phyloP scores from a whole-genome alignment of 2,113 vertebrate species.

The Neodon shergylaensis region DNA sequence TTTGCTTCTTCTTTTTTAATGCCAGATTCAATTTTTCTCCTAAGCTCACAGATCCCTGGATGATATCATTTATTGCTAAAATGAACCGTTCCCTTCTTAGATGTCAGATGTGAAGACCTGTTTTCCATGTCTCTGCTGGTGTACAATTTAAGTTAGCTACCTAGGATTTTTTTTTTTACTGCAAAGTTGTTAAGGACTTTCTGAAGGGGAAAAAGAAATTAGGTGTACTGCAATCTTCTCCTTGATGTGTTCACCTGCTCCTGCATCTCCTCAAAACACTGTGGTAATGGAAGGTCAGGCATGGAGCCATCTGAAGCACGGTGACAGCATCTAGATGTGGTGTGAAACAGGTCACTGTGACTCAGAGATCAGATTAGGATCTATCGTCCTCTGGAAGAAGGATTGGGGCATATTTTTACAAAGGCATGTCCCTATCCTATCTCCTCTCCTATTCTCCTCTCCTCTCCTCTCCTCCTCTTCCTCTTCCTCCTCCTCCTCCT shows the following conservation, averaged over 20 bases:
- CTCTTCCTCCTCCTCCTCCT: rapidly evolving
- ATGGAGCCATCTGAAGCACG: rapidly evolving
- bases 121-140: not conserved
- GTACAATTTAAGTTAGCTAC: not conserved
- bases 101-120: not conserved
- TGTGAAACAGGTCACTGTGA: not conserved
- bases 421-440: rapidly evolving
- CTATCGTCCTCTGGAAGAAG: too few species aligned
- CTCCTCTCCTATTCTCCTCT: too few species aligned
- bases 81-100: not conserved
- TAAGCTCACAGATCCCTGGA: not conserved
- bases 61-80: conserved; percentile 17
- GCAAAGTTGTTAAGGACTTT: not conserved
- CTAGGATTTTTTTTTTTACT: not conserved
- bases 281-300: not conserved
- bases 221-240: not conserved
- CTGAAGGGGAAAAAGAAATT: not conserved
- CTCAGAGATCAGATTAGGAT: not conserved
- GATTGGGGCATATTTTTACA: not conserved
- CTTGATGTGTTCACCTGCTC: not conserved
- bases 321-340: rapidly evolving
- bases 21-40: not conserved
- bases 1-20: not conserved
- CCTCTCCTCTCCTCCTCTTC: too few species aligned
- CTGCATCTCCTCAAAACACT: not conserved